These are phyloP conservation scores for Cremastinae sp. DNA, from an alignment of 2,888 invertebrate genomes.

Conservation along the genomic window DNA sequence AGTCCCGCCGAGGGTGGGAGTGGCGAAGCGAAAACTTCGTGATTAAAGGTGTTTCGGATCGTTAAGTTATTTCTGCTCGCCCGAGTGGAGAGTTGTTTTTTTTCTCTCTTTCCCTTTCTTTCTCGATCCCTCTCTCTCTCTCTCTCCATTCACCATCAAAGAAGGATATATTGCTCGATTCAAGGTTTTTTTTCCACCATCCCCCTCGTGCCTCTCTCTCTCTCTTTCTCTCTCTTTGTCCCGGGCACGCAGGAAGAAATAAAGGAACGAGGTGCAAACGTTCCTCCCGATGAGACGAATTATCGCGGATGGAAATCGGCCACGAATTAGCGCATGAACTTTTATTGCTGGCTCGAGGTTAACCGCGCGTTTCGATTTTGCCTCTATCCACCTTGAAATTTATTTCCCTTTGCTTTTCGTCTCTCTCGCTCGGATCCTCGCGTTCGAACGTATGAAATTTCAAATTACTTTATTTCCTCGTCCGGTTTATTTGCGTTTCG, in stretches of 20 bases:
- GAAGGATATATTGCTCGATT: conserved; percentile 27
- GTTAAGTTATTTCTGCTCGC: conserved; percentile 68
- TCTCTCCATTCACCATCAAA: conserved; percentile 41
- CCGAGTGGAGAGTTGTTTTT: conserved; percentile 58
- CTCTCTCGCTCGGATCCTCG: too few species aligned
- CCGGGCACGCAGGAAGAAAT: conserved; percentile 12
- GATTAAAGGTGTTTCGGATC: conserved; percentile 70
- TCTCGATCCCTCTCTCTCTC: too few species aligned
- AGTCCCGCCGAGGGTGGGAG: conserved; percentile 27
- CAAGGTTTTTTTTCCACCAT: conserved; percentile 20
- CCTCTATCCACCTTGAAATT: conserved; percentile 19
- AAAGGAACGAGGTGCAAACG: conserved; percentile 15
- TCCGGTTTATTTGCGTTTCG: conserved; percentile 22
- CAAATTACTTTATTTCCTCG: conserved; percentile 57
- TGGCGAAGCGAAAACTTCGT: conserved; percentile 64
- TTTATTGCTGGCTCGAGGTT: conserved; percentile 29
- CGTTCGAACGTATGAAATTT: background rate
- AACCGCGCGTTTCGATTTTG: conserved; percentile 33
- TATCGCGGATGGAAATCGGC: conserved; percentile 29
- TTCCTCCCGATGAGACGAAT: conserved; percentile 26
- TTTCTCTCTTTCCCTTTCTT: conserved; percentile 26
- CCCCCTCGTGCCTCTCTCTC: background rate
- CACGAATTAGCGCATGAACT: conserved; percentile 27
- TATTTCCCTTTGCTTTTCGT: conserved; percentile 24
- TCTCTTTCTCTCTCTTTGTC: conserved; percentile 9